Conservation (phyloP, 2,888 invertebrate species). For the Punctoribates punctum region DNA sequence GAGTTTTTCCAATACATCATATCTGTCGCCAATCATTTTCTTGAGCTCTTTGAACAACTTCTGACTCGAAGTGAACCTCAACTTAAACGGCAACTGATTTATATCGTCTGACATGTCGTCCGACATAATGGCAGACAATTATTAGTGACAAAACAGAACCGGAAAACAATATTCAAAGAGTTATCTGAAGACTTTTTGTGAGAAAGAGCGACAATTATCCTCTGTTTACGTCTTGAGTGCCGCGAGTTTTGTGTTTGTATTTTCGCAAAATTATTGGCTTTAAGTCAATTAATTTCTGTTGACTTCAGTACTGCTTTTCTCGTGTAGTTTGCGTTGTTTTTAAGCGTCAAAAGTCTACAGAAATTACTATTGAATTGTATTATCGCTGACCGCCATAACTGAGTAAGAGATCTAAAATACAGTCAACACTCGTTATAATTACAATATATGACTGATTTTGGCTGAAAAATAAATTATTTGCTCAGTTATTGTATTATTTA, state of each 20-base stretch:
- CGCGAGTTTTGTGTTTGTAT: conserved; percentile 11
- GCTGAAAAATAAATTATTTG: neutral
- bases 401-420: neutral
- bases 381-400: conserved; percentile 9
- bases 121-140: neutral
- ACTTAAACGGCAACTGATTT: conserved; percentile 40
- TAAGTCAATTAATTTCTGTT: neutral
- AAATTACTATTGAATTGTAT: neutral
- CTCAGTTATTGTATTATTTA: neutral
- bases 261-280: neutral
- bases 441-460: neutral
- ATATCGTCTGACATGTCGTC: neutral
- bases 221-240: neutral
- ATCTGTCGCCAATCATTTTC: neutral
- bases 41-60: conserved; percentile 38
- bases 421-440: conserved; percentile 26
- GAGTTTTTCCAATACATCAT: neutral
- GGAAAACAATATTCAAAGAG: neutral
- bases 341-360: neutral
- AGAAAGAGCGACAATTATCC: neutral
- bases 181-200: neutral
- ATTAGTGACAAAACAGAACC: neutral
- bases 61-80: conserved; percentile 32
- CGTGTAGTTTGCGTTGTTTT: neutral
- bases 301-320: neutral